Conservation (phyloP, 1,140 invertebrate genomes). For the Drosophila carrolli region DNA sequence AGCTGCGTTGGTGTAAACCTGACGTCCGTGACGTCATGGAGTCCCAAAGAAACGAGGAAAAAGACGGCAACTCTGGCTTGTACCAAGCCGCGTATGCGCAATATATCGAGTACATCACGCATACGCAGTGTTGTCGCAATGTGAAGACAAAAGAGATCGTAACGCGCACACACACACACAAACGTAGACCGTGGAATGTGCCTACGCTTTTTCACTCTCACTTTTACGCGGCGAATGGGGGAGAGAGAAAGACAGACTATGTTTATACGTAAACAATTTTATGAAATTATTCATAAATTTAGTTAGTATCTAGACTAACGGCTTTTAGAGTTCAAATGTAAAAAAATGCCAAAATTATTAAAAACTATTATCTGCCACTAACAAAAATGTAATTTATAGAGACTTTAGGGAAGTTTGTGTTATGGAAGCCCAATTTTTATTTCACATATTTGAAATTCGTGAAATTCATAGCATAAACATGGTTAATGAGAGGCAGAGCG, state of each 20-base stretch:
- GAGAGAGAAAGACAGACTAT: slow-evolving; percentile 5
- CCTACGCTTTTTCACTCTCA: slow-evolving; percentile 43
- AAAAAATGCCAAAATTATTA: not conserved
- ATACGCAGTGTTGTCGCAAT: slow-evolving; percentile 42
- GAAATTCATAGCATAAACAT: slow-evolving; percentile 3
- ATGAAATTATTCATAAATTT: not conserved
- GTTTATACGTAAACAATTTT: not conserved
- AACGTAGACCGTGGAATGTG: slow-evolving; percentile 24
- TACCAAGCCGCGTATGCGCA: slow-evolving; percentile 35
- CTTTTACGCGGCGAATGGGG: slow-evolving; percentile 25
- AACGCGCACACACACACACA: slow-evolving; percentile 2
- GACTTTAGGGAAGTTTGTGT: too few relatives aligned
- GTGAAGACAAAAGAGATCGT: slow-evolving; percentile 24
- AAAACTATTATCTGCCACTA: too few relatives aligned
- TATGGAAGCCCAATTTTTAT: not conserved
- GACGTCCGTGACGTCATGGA: slow-evolving; percentile 1
- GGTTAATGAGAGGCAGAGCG: not conserved
- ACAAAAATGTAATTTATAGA: too few relatives aligned
- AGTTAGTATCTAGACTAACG: too few relatives aligned
- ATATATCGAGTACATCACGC: slow-evolving; percentile 39
- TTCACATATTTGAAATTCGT: not conserved
- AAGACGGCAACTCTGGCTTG: slow-evolving; percentile 7
- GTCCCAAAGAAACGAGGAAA: not conserved
- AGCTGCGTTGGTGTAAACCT: slow-evolving; percentile 13
- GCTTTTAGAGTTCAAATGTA: too few relatives aligned